Evolutionary conservation across 2,797 vertebrate genomes (phyloP), one percentile per base, ranked within the genome.

Genomic region (Rhinichthys osculus): DNA sequence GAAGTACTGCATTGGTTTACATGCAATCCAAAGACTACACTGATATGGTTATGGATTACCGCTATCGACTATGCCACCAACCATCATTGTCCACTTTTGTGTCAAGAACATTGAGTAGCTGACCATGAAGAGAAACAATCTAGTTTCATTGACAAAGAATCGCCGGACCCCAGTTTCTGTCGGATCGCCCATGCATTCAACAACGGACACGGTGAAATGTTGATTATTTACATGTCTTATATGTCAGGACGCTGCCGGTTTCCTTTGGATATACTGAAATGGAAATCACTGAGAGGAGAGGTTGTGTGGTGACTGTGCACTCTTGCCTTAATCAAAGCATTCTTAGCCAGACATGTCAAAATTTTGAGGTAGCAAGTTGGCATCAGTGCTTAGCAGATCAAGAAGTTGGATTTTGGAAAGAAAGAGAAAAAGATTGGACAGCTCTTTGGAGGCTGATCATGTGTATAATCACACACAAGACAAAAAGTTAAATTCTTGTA

Each of bases 321-420:
- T 84, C 73, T 81, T 77, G 71, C 70, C 27, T 85, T 79, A 76
- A 84, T 80, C 72, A 83, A 86, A 85, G 70, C 67, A 64, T 78
- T 80, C 33, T 87, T 81, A 83, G 66, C 86, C 88, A 81, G 86
- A 82, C 70, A 79, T 83, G 85, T 91, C 92, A 89, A 91, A 88
- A 91, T 89, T 93, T 93, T 95, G 95, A 96, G 96, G 96, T 96
- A 96, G 96, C 93, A 94, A 94, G 94, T 95, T 95, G 94, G 93
- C 93, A 91, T 96, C 95, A 96, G 96, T 96, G 95, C 94, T 94
- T 94, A 92, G 92, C 92, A 94, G 94, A 94, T 94, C 92, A 90
- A 93, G 91, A 92, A 92, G 89, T 47, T 88, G 76, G 44, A 85
- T 84, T 84, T 67, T 80, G 71, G 40, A 57, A 30, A 67, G 19